These are phyloP conservation scores for Carpatolechia fugitivella DNA, from an alignment of 2,888 invertebrate species.

Conservation along the genomic window DNA sequence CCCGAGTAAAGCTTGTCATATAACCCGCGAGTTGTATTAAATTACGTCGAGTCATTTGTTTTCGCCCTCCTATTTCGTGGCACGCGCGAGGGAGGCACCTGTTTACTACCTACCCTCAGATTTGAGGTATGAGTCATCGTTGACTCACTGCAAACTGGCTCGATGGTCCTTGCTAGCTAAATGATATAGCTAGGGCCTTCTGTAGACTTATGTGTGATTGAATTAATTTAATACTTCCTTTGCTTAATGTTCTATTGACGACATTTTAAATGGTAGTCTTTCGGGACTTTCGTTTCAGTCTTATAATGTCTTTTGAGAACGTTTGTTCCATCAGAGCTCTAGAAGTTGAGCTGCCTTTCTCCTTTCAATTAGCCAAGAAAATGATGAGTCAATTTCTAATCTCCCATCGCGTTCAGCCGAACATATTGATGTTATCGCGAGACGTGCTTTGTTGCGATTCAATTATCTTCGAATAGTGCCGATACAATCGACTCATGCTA, in stretches of 20 bases:
- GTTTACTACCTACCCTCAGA: neutral
- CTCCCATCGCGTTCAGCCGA: constrained; percentile 10
- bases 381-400: constrained; percentile 16
- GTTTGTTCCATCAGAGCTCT: neutral
- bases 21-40: neutral
- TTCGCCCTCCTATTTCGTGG: neutral
- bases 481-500: constrained; percentile 14
- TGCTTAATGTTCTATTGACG: too few relatives aligned
- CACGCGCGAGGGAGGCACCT: neutral
- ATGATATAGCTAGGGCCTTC: neutral
- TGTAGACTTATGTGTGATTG: neutral
- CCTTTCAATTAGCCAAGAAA: constrained; percentile 25
- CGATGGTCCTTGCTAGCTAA: constrained; percentile 4
- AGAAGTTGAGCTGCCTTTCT: constrained; percentile 22
- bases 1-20: neutral
- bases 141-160: neutral
- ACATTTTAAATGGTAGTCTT: neutral
- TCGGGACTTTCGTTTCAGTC: neutral
- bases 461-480: constrained; percentile 25
- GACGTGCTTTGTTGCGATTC: constrained; percentile 10
- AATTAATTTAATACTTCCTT: neutral
- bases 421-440: constrained; percentile 13
- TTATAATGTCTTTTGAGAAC: neutral
- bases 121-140: constrained; percentile 1
- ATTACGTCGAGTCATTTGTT: neutral